These are phyloP conservation scores for Pipistrellus nathusii DNA, from an alignment of 2,797 vertebrate genomes.

Conservation along the genomic window DNA sequence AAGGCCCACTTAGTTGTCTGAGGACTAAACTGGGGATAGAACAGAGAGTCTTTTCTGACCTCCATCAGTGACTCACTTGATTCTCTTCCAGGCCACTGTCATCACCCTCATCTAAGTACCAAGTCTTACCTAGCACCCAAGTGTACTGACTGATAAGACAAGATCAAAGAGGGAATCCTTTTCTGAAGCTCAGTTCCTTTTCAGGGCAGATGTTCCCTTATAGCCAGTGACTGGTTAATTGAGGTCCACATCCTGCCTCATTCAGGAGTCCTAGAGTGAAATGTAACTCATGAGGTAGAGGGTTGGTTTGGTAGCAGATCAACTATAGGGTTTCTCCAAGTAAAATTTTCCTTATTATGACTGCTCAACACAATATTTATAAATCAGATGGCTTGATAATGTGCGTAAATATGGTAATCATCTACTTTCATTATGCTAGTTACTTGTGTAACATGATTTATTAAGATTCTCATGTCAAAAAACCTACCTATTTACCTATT, in stretches of 20 bases:
- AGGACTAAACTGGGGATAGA: neutral
- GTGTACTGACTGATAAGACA: neutral
- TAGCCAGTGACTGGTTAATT: neutral
- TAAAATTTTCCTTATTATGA: slow-evolving; percentile 25
- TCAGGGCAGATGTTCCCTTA: neutral
- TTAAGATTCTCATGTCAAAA: slow-evolving; percentile 7
- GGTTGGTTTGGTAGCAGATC: slow-evolving; percentile 7
- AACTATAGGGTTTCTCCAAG: neutral
- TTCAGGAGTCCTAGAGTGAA: slow-evolving; percentile 29
- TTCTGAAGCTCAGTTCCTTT: neutral
- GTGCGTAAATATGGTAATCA: slow-evolving; percentile 1
- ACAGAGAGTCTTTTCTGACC: neutral
- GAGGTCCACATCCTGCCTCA: neutral
- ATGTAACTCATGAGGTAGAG: neutral
- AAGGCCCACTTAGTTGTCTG: neutral
- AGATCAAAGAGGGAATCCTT: neutral
- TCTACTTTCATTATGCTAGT: slow-evolving; percentile 64
- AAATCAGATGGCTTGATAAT: slow-evolving; percentile 61
- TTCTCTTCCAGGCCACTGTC: neutral
- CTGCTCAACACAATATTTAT: slow-evolving; percentile 46
- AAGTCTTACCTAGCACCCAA: neutral
- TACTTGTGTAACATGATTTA: slow-evolving; percentile 53
- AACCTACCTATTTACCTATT: neutral
- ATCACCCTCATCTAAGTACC: neutral
- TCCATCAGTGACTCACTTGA: neutral